Conservation (phyloP, 2,797 vertebrate species). For the Smutsia temminckii region DNA sequence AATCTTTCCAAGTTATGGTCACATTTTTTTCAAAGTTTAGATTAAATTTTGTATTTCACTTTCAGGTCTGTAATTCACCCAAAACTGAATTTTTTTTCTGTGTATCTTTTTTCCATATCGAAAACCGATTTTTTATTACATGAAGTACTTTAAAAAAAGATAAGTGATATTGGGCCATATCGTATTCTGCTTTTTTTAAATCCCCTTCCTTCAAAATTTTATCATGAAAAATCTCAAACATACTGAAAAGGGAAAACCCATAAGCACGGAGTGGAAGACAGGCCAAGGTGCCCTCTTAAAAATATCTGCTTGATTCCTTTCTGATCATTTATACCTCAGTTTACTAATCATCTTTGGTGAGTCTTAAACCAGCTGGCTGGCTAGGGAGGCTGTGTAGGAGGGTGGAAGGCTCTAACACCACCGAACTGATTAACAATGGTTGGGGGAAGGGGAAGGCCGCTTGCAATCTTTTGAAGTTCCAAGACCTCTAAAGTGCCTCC, state of each 20-base stretch:
- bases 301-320: not conserved
- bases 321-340: not conserved
- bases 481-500: not conserved
- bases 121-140: not conserved
- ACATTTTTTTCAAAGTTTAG: not conserved
- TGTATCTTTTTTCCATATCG: not conserved
- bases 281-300: not conserved
- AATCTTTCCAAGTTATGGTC: not conserved
- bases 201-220: not conserved
- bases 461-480: not conserved
- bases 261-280: not conserved
- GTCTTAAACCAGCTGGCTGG: not conserved
- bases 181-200: not conserved
- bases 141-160: not conserved
- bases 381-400: not conserved
- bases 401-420: not conserved
- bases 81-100: not conserved
- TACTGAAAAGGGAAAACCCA: not conserved
- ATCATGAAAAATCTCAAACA: not conserved
- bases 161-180: not conserved
- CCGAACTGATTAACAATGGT: not conserved
- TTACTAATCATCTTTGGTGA: not conserved
- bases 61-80: not conserved
- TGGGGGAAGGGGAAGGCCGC: not conserved
- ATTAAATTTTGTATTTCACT: slow-evolving; percentile 3